phyloP scores from a whole-genome alignment of 1,140 invertebrate species.

The Paralvinella palmiformis region DNA sequence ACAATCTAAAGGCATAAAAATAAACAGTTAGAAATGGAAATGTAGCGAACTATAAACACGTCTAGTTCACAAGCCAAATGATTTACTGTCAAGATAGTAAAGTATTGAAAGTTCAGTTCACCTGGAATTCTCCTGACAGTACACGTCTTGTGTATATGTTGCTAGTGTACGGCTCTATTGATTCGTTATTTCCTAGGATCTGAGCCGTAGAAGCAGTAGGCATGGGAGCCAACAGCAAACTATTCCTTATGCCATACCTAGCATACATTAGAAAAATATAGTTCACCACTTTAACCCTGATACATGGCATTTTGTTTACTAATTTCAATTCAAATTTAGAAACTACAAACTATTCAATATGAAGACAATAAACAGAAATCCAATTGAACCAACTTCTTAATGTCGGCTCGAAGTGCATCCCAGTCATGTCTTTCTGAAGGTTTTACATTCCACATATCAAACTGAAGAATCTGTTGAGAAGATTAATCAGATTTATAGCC shows the following conservation, averaged over 20 bases:
- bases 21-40: neutral
- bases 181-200: conserved; percentile 98
- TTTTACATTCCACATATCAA: conserved; percentile 96
- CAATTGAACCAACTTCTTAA: conserved; percentile 59
- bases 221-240: conserved; percentile 93
- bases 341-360: too few relatives aligned
- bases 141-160: conserved; percentile 95
- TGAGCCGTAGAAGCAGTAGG: conserved; percentile 98
- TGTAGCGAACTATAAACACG: neutral
- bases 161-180: conserved; percentile 95
- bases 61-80: neutral
- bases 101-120: conserved; percentile 27
- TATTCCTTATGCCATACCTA: conserved; percentile 85
- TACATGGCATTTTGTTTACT: neutral
- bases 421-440: conserved; percentile 88
- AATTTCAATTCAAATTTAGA: neutral
- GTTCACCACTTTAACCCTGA: neutral
- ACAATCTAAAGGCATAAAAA: conserved; percentile 65
- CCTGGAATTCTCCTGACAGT: conserved; percentile 79
- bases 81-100: neutral
- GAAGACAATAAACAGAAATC: too few relatives aligned
- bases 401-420: conserved; percentile 74
- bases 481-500: too few relatives aligned
- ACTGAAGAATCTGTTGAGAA: conserved; percentile 73
- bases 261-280: neutral